Evolutionary conservation across 2,797 vertebrate species (phyloP), one percentile per base, ranked within the genome.

Genomic region (Alauda arvensis): DNA sequence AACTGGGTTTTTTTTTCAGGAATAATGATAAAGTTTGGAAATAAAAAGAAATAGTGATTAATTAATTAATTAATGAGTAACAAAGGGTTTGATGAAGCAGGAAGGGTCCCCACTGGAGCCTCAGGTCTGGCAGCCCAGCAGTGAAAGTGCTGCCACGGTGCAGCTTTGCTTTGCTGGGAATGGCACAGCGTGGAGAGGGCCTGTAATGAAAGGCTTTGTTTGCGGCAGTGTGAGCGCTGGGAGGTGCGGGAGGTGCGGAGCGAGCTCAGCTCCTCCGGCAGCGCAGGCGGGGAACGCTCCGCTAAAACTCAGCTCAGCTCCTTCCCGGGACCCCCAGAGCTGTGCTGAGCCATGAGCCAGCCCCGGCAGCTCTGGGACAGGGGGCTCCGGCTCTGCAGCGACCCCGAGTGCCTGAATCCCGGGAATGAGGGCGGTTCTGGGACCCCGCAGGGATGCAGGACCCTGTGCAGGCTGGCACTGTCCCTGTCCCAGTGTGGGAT

Each of bases 131-230:
- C 53, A 48, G 49, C 17, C 9, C 13, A 9, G 39, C 40, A 17
- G 42, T 16, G 53, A 2, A 14, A 17, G 12, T 2, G 13, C 17
- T 5, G 56, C 43, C 34, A 1, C 0, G 0, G 60, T 0, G 39
- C 8, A 10, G 16, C 2, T 17, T 9, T 3, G 43, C 3, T 46
- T 1, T 60, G 57, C 88, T 56, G 77, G 62, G 7, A 52, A 34
- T 0, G 42, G 77, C 63, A 42, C 53, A 15, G 83, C 90, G 12
- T 23, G 3, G 45, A 45, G 37, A 23, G 0, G 43, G 77, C 37
- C 51, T 21, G 8, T 14, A 68, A 16, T 33, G 28, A 31, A 66
- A 48, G 3, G 52, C 37, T 87, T 59, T 40, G 69, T 52, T 62
- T 62, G 5, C 18, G 1, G 52, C 11, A 1, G 31, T 0, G 48